Base-by-base conservation (phyloP, 92 coral and sea anemone genomes). In the Virgularia gustaviana region DNA sequence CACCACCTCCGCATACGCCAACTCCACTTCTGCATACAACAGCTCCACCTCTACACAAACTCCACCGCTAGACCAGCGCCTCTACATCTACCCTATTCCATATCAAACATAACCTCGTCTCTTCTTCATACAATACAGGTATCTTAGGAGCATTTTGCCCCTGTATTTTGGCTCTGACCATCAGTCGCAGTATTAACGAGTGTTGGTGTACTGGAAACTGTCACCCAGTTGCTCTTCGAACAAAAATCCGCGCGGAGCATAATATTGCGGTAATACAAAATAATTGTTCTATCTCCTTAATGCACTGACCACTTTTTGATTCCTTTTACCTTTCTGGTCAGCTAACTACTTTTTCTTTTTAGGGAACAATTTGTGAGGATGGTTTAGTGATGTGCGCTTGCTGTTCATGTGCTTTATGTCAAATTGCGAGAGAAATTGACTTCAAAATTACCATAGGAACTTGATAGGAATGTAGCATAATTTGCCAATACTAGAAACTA, bases 301-400 rank as follows among this genome's bases (percentile, higher is more conserved):
- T 16, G 20, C 55, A 16, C 22, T 16, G 2, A 47, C 4, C 55
- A 47, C 2, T 25, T 16, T 4, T 13, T 25, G 22, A 9, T 4
- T 16, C 20, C 5, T 9, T 4, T 16, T 2, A 47, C 22, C 22
- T 3, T 16, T 47, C 4, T 9, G 2, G 55, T 47, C n/a, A 25
- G 3, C 4, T 25, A 47, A 9, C 16, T 2, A 16, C 2, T 2
- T 32, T 20, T 10, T 20, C 1, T 55, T 55, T 55, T 19, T 9
- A 55, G 62, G 62, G 62, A 2, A 55, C 62, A 2, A 55, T 55
- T 1, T 55, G 62, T 19, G 62, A 55, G 35, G 62, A 55, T 19
- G 62, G 35, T 6, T 55, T 4, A 6, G n/a, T 55, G 16, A 24
- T 55, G 6, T 55, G 62, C 35, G 27, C 35, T 34, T 55, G 62